phyloP scores from a whole-genome alignment of 2,113 vertebrate genomes.

The Glareola pratincola region DNA sequence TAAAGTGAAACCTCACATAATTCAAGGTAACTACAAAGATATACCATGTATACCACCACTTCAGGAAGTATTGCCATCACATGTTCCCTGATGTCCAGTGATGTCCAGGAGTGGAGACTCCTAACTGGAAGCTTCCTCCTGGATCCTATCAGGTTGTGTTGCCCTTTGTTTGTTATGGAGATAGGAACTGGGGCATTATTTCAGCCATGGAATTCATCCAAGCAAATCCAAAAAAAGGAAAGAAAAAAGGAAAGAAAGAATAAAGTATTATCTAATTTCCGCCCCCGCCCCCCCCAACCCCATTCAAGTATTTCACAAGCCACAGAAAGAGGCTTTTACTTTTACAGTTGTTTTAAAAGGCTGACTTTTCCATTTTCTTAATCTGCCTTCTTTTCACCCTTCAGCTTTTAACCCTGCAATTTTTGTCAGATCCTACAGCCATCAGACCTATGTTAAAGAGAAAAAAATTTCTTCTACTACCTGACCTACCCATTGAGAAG shows the following conservation, averaged over 20 bases:
- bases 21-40: not conserved
- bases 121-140: not conserved
- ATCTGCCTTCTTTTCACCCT: not conserved
- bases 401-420: not conserved
- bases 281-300: too few species aligned
- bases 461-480: not conserved
- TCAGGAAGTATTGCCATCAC: not conserved
- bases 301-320: not conserved
- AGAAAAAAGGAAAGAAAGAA: not conserved
- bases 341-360: not conserved
- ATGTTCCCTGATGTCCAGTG: not conserved
- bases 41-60: not conserved
- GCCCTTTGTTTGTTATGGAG: not conserved
- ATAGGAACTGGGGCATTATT: not conserved
- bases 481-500: not conserved
- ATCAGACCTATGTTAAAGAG: not conserved
- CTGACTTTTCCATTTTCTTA: not conserved
- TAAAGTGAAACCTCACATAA: not conserved
- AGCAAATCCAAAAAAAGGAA: not conserved
- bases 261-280: not conserved
- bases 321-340: not conserved
- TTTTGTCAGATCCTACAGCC: not conserved
- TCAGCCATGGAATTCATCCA: not conserved
- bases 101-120: not conserved
- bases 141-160: not conserved